phyloP scores from a whole-genome alignment of 1,140 invertebrate species.

The Drosophila funebris region DNA sequence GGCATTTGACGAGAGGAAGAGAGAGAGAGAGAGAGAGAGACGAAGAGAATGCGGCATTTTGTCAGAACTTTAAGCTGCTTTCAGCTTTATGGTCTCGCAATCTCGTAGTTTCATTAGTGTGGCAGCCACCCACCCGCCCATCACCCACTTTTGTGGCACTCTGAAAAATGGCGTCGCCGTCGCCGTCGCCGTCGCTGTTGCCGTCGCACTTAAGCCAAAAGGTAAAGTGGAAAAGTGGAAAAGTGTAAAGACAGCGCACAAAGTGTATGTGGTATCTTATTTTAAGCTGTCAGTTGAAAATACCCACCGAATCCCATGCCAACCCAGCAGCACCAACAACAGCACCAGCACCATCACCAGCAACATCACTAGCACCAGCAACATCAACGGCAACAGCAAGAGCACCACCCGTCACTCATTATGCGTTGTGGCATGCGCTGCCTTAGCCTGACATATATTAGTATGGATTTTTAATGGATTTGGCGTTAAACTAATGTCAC shows the following conservation, averaged over 20 bases:
- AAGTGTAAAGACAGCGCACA: constrained; percentile 63
- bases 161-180: constrained; percentile 57
- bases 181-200: constrained; percentile 4
- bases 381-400: not conserved
- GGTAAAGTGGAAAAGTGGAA: constrained; percentile 52
- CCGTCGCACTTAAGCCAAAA: constrained; percentile 57
- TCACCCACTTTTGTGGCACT: constrained; percentile 16
- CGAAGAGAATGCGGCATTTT: not conserved
- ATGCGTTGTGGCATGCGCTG: constrained; percentile 68
- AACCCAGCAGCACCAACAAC: not conserved
- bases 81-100: constrained; percentile 21
- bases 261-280: constrained; percentile 68
- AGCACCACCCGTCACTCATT: constrained; percentile 66
- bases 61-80: constrained; percentile 35
- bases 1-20: not conserved
- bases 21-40: constrained; percentile 1
- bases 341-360: constrained; percentile 9
- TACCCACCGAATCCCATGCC: not conserved
- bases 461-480: constrained; percentile 83
- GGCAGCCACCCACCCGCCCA: not conserved
- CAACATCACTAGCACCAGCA: constrained; percentile 7
- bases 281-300: constrained; percentile 49
- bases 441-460: constrained; percentile 76
- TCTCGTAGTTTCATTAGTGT: constrained; percentile 47
- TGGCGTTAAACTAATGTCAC: constrained; percentile 78